Evolutionary conservation across 2,113 vertebrate species (phyloP), one percentile per base, ranked within the genome.

Genomic region (Phylloscopus trochilus): DNA sequence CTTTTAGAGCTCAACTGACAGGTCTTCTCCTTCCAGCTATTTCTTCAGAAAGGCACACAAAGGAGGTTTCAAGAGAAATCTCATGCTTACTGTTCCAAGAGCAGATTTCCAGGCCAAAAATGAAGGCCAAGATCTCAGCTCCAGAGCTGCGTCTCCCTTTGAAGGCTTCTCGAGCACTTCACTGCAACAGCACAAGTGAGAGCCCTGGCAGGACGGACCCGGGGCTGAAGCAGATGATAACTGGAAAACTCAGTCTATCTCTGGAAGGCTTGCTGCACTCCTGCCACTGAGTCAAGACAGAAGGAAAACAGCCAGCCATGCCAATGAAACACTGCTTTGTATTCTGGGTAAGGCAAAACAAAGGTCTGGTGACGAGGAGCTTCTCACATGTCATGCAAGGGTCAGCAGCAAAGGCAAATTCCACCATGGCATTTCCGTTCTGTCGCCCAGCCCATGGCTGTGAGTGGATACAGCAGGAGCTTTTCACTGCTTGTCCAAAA

Each of bases 11-110:
- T 78, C 93, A 96, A 92, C 93, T 83, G 88, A 90, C 93, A 97
- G 88, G 93, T 96, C 95, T 81, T 93, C 93, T 96, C 90, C 96
- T 96, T 96, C 83, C 93, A 96, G 94, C 94, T 93, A 93, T 94
- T 94, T 93, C 96, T 93, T 93, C 93, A 52, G 70, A 83, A 95
- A 92, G 30, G 68, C 68, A 92, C 47, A 90, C 68, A 93, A 91
- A 88, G 73, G 79, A 92, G 79, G 68, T 74, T 96, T 92, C 87
- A 85, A 93, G 90, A 95, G 68, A 91, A 92, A 93, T 89, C 87
- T 79, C 89, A 59, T 68, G 85, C 85, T 94, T 87, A 73, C 63
- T 90, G 64, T 91, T 97, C 68, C 89, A 93, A 79, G 58, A 68
- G 74, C 55, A 86, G 82, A 63, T 86, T 90, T 74, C 81, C 62